Evolutionary conservation across 2,113 vertebrate species (phyloP), one percentile per base, ranked within the genome.

Genomic region (Mellivora capensis): DNA sequence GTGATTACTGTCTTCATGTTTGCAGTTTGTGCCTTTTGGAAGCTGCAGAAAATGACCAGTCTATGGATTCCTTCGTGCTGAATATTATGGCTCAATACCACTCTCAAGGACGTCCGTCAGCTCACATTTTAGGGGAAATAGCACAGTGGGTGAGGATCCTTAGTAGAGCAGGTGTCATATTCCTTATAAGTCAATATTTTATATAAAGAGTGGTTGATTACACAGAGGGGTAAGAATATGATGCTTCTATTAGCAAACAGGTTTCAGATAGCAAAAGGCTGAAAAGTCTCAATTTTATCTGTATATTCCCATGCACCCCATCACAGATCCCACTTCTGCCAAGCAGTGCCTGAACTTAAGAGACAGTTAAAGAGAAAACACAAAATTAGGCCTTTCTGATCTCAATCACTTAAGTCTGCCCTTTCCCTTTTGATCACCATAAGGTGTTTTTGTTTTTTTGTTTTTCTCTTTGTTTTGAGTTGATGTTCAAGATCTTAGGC

Each of bases 401-500:
- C n/a, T 77, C 59, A 76, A 7, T 84, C 34, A 52, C 14, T 84
- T 34, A 54, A 21, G 4, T 34, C 12, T 72, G 18, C 14, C 37
- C 11, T 87, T 83, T 72, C 42, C 31, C 67, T 85, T 85, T 29
- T 25, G 15, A 29, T 72, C 20, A 64, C 37, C n/a, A 18, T 13
- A 93, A 42, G 6, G 12, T 54, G 17, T n/a, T n/a, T 54, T 18
- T 18, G 52, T 6, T 29, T 85, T n/a, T 59, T 82, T 0, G 44
- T n/a, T 54, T 47, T 59, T 47, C 39, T 11, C n/a, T 87, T 87
- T 95, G 42, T 59, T 42, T 42, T 71, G 4, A 91, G 7, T 71
- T 69, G 67, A 34, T 61, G 14, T 67, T 91, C n/a, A 93, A 89
- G n/a, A 21, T 49, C 37, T 31, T 47, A 89, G 93, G 42, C 27